These are phyloP conservation scores for Sebastes hubbsi DNA, from an alignment of 2,797 vertebrate genomes.

Conservation along the genomic window DNA sequence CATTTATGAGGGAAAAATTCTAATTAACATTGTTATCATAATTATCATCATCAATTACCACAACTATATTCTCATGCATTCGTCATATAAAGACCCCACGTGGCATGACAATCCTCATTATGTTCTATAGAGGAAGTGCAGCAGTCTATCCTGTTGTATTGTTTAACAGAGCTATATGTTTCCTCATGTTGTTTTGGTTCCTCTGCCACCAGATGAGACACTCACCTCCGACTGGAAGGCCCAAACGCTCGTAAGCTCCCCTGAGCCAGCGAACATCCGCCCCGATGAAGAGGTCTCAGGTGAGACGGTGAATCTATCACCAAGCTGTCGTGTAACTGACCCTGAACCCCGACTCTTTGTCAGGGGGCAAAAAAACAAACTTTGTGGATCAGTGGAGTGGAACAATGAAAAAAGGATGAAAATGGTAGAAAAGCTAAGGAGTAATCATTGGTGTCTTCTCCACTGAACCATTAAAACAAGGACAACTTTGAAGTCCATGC, in stretches of 20 bases:
- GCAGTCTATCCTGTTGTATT: conserved; percentile 49
- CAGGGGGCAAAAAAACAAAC: background rate
- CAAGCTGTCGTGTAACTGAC: background rate
- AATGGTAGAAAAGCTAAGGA: background rate
- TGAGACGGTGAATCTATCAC: background rate
- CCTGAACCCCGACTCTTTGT: background rate
- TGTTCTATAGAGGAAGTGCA: conserved; percentile 46
- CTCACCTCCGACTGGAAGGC: background rate
- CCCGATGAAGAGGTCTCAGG: background rate
- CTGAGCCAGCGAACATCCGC: background rate
- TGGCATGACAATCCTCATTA: conserved; percentile 1
- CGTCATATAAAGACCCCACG: background rate
- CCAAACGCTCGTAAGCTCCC: background rate
- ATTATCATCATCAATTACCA: background rate
- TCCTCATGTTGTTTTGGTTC: conserved; percentile 44
- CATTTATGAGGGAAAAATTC: background rate
- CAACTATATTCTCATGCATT: background rate
- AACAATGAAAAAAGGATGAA: background rate
- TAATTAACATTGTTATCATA: background rate
- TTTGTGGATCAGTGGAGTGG: background rate
- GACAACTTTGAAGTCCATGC: background rate
- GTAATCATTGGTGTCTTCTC: background rate
- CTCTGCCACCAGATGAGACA: conserved; percentile 21
- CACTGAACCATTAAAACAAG: background rate
- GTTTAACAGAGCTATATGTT: conserved; percentile 48